Base-by-base conservation (phyloP, 2,797 vertebrate genomes). In the Hippopotamyrus pictus region DNA sequence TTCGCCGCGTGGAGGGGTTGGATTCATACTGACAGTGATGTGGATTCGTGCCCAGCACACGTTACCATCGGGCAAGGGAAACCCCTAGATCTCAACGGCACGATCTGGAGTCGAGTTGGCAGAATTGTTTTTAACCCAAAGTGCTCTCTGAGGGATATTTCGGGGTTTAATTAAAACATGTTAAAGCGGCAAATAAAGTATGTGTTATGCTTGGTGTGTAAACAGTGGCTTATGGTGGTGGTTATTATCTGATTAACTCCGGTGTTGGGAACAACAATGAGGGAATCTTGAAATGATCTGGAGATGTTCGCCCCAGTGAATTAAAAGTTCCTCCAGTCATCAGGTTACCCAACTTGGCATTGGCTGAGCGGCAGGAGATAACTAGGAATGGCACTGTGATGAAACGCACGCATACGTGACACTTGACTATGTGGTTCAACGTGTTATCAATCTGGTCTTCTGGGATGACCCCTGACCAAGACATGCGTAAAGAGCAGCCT, bases 211-310 rank as follows among this genome's bases (percentile, higher is more conserved):
- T 44, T 41, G 11, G 29, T 44, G 37, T 79, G 37, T 41, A 41
- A 79, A 8, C 73, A 44, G 25, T 79, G 73, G 6, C 33, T 44
- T 79, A 41, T n/a, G 37, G 37, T 44, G 25, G 65, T 17, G 25
- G 65, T 17, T 69, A 11, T 69, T 29, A 69, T 69, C 65, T 69
- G 65, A 69, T 69, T 69, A 69, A 29, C 62, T 0, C 88, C 99
- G 98, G 99, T 59, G 98, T 99, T 92, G 98, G 99, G 41, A 96
- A 95, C 91, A 96, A 99, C 95, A 99, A 99, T 87, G 98, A 99
- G 69, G 98, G 98, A 79, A 98, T 33, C 11, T 69, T 0, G 0
- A 12, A 69, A 33, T 69, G 25, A 69, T 69, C 29, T 69, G 65
- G 29, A 69, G 11, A 33, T 69, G 29, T 62, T 22, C 7, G 0